phyloP scores from a whole-genome alignment of 2,888 invertebrate species.

The Dasysyrphus tricinctus region DNA sequence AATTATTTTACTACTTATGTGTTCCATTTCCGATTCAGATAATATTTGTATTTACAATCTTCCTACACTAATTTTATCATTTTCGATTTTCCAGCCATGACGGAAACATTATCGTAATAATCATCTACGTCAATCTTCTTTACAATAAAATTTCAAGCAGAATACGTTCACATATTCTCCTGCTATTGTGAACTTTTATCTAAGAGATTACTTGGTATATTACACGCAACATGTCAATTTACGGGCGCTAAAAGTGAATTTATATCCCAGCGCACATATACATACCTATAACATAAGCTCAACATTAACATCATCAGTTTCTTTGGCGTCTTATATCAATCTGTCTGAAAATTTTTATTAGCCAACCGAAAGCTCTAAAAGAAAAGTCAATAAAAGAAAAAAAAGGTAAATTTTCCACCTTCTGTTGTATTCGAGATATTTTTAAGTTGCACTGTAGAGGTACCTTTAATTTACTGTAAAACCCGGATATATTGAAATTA shows the following conservation, averaged over 20 bases:
- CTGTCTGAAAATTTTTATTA: constrained; percentile 18
- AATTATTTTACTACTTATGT: background rate
- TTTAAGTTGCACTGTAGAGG: background rate
- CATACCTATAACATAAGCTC: background rate
- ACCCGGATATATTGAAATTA: too few relatives aligned
- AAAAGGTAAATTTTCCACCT: background rate
- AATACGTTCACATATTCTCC: background rate
- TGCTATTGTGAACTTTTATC: background rate
- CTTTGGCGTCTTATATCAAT: constrained; percentile 13
- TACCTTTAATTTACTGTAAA: too few relatives aligned
- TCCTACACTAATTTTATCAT: background rate
- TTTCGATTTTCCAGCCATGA: background rate
- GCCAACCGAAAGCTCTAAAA: background rate
- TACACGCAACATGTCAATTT: constrained; percentile 31
- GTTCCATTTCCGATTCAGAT: too few relatives aligned
- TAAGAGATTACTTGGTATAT: constrained; percentile 4
- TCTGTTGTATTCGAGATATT: background rate
- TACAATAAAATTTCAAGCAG: background rate
- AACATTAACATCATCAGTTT: constrained; percentile 7
- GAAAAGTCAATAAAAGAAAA: constrained; percentile 9
- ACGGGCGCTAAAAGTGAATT: constrained; percentile 11
- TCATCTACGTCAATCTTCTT: background rate
- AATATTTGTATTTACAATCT: background rate
- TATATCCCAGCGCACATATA: background rate
- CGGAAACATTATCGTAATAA: background rate